Evolutionary conservation across 1,140 invertebrate genomes (phyloP).

Genomic region (Meloidogyne floridensis): DNA sequence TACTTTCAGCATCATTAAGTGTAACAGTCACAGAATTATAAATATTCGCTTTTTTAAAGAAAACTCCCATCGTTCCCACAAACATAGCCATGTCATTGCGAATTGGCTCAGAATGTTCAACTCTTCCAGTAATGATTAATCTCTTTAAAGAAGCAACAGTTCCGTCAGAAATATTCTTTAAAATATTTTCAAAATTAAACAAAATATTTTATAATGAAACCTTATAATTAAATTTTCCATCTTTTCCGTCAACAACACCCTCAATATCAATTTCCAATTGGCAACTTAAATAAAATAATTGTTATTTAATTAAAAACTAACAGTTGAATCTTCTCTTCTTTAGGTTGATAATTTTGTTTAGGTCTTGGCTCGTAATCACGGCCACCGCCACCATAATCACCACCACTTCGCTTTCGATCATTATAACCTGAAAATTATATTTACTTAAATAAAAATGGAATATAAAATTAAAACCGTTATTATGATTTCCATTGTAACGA

Average conservation of each 20-base stretch:
- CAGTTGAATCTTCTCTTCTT: not conserved
- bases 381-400: not conserved
- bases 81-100: not conserved
- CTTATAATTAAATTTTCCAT: slow-evolving; percentile 5
- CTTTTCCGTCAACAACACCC: not conserved
- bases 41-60: not conserved
- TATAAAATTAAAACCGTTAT: too few species aligned
- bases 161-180: slow-evolving; percentile 4
- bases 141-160: not conserved
- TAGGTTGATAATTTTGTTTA: not conserved
- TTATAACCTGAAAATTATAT: not conserved
- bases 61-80: not conserved
- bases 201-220: not conserved
- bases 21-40: not conserved
- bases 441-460: too few species aligned
- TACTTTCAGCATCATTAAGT: not conserved
- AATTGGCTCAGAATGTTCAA: not conserved
- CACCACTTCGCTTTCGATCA: not conserved
- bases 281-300: not conserved
- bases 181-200: not conserved
- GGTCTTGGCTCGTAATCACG: slow-evolving; percentile 1
- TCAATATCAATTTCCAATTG: slow-evolving; percentile 3
- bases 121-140: not conserved
- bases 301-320: not conserved
- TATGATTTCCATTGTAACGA: too few species aligned